Conservation (phyloP, 2,113 vertebrate genomes). For the Hemibagrus wyckioides region DNA sequence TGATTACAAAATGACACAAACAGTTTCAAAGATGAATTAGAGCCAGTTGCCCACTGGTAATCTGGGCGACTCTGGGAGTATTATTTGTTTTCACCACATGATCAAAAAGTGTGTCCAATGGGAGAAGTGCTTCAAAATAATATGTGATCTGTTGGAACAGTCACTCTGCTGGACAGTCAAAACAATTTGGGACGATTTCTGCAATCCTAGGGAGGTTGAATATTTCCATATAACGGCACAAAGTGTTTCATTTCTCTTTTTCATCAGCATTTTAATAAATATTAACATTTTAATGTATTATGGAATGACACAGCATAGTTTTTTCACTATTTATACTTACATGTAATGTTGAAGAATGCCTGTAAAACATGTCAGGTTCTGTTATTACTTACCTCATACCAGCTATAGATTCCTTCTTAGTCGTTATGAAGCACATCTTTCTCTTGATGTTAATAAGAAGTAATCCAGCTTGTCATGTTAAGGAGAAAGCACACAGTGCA, state of each 20-base stretch:
- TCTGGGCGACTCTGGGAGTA: not conserved
- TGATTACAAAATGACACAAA: slow-evolving; percentile 7
- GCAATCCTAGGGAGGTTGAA: not conserved
- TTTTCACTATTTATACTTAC: not conserved
- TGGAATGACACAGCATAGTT: not conserved
- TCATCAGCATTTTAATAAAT: not conserved
- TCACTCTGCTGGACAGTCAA: not conserved
- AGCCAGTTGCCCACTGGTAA: not conserved
- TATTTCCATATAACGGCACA: not conserved
- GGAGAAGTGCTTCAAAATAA: not conserved
- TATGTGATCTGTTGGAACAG: not conserved
- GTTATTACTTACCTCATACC: not conserved
- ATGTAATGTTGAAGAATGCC: not conserved
- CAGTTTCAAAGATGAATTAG: not conserved
- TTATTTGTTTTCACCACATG: not conserved
- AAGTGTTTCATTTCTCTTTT: not conserved
- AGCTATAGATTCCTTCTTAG: not conserved
- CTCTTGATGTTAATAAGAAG: not conserved
- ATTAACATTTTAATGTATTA: not conserved
- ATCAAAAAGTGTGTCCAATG: not conserved
- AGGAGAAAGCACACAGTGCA: not conserved
- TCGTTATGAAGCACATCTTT: not conserved
- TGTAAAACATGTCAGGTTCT: not conserved
- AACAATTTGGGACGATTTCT: not conserved
- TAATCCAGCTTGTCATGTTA: not conserved